Base-by-base conservation (phyloP, 2,888 invertebrate species). In the Lycocerus yunnanus region DNA sequence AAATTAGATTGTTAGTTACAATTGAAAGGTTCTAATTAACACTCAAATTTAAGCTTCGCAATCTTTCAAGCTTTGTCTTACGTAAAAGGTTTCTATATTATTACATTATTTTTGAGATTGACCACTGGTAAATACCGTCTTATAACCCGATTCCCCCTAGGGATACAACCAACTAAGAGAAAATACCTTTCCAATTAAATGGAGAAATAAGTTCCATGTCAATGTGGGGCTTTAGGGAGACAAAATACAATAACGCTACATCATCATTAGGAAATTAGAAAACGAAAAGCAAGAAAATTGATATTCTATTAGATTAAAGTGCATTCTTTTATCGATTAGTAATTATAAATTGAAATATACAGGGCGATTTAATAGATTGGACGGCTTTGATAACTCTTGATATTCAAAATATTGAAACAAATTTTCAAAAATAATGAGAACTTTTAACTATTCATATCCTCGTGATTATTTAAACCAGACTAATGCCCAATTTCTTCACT, bases 171-270 rank as follows among this genome's bases (percentile, higher is more conserved):
- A 66, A 72, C 77, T 70, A 73, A 72, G 61, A 63, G 61, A 63
- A 74, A 77, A 75, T 77, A 77, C 77, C 68, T 75, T 72, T 71
- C 69, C 76, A 76, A 76, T 76, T 76, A 76, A 76, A 76, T 76
- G 73, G 73, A 74, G 74, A 76, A 74, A 76, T 76, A 76, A 76
- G 73, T 76, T 76, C 69, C 71, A 76, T 71, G 76, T 74, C 76
- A 76, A 76, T 76, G 74, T 76, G 72, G 21, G 69, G 73, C 76
- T 76, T 71, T 67, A 73, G 76, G 75, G 75, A 75, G 76, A 73
- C 71, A 73, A 71, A 71, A 74, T 76, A 73, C 73, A 76, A 73
- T 76, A 76, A 73, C 58, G 73, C 76, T 69, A 71, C 71, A 68
- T 76, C 73, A 73, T 76, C 73, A 73, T 73, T 76, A 73, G 60